A percentile compares a stretch with the other conserved stretches of the same genome.
Conservation (phyloP, 2,113 vertebrate genomes). For the Oryzias melastigma region DNA sequence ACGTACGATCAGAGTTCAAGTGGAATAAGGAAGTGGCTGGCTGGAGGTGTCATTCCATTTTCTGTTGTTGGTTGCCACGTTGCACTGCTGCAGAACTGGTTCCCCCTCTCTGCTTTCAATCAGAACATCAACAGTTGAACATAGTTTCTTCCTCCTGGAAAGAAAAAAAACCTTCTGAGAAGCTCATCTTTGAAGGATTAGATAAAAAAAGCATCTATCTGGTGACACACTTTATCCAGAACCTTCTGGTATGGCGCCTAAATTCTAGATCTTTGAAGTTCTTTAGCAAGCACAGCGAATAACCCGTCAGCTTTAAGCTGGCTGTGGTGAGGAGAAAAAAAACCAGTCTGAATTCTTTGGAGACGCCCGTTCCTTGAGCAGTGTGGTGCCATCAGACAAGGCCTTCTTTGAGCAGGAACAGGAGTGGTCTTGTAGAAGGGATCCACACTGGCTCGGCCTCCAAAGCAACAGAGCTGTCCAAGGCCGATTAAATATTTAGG, state of each 20-base stretch:
- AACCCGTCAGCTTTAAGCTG: slow-evolving; percentile 55
- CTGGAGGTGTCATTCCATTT: slow-evolving; percentile 63
- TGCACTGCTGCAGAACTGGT: slow-evolving; percentile 66
- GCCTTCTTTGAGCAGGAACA: slow-evolving; percentile 80
- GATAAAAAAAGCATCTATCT: not conserved
- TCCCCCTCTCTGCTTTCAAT: slow-evolving; percentile 67
- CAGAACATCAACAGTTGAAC: slow-evolving; percentile 59
- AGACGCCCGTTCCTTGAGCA: slow-evolving; percentile 75
- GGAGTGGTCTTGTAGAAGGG: slow-evolving; percentile 76
- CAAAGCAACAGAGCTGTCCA: slow-evolving; percentile 74
- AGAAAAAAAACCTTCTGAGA: slow-evolving; percentile 12
- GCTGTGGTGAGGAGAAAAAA: slow-evolving; percentile 51
- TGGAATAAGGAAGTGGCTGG: slow-evolving; percentile 65
- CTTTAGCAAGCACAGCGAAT: slow-evolving; percentile 50
- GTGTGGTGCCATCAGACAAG: slow-evolving; percentile 74
- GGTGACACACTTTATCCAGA: slow-evolving; percentile 14
- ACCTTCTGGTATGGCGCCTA: too few relatives aligned
- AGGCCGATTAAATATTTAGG: slow-evolving; percentile 81
- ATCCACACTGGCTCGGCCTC: slow-evolving; percentile 69
- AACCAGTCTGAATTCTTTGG: slow-evolving; percentile 73
- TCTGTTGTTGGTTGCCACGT: slow-evolving; percentile 70
- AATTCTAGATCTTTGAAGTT: slow-evolving; percentile 28
- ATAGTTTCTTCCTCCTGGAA: slow-evolving; percentile 20
- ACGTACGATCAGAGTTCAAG: slow-evolving; percentile 35
- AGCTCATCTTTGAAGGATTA: slow-evolving; percentile 7